Evolutionary conservation across 2,113 vertebrate species (phyloP).

Genomic region (Eidolon helvum): DNA sequence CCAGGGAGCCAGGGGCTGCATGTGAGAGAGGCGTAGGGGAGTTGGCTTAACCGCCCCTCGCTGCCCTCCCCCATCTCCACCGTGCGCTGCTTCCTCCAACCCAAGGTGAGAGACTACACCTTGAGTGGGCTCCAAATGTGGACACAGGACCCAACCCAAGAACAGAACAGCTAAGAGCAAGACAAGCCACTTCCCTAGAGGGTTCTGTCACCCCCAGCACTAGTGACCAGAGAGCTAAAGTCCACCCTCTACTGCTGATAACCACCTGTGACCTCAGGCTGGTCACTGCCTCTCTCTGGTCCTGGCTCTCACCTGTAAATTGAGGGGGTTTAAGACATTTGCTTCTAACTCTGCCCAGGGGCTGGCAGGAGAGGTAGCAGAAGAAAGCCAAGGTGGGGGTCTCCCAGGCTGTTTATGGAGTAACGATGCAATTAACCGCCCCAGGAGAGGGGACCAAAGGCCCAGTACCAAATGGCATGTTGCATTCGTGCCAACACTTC

Average conservation of each 20-base stretch:
- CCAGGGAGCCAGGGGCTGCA: neutral
- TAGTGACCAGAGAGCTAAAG: neutral
- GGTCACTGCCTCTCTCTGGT: neutral
- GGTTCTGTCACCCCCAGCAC: neutral
- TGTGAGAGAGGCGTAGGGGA: rapidly evolving
- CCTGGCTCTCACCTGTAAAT: neutral
- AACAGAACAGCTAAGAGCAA: neutral
- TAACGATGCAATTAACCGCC: neutral
- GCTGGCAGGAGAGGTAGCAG: neutral
- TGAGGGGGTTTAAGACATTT: neutral
- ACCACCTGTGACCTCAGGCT: neutral
- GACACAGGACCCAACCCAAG: neutral
- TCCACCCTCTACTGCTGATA: no score
- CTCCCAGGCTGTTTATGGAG: neutral
- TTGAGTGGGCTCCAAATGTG: neutral
- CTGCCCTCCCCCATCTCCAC: neutral
- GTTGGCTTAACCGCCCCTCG: no score
- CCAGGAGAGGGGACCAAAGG: neutral
- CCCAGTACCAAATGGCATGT: neutral
- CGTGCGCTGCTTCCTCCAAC: neutral
- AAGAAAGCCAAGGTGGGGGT: neutral
- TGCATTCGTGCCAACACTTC: neutral
- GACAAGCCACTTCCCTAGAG: neutral
- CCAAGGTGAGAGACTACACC: neutral
- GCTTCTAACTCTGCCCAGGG: neutral